Percentiles rank a stretch among this genome's conserved stretches.
These are phyloP conservation scores for Celastrina argiolus DNA, from an alignment of 2,888 invertebrate species.

Conservation along the genomic window DNA sequence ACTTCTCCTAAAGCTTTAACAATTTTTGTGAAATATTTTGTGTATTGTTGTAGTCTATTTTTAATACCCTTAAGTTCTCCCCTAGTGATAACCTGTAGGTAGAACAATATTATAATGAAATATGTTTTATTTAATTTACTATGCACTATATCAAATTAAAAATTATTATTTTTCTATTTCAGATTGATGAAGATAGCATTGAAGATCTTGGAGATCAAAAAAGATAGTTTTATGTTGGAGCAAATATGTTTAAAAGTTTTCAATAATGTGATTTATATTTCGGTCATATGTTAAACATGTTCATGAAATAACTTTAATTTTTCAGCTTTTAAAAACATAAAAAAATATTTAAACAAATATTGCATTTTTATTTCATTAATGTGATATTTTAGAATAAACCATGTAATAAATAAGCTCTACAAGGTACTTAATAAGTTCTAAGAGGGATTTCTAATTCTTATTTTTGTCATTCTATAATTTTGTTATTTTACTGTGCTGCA, in stretches of 20 bases:
- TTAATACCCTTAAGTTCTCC: no score
- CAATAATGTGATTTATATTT: slow-evolving; percentile 19
- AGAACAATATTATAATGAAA: not conserved
- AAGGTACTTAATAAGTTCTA: not conserved
- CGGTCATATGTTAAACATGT: slow-evolving; percentile 19
- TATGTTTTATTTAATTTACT: not conserved
- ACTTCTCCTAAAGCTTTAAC: no score
- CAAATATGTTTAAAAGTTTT: slow-evolving; percentile 4
- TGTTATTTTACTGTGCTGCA: no score
- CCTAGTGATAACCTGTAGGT: no score
- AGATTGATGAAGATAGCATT: slow-evolving; percentile 94
- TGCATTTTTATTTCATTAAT: slow-evolving; percentile 10
- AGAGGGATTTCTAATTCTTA: no score
- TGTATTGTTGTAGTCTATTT: no score
- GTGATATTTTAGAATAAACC: not conserved
- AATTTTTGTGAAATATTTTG: no score
- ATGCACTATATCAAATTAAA: not conserved
- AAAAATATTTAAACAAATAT: not conserved
- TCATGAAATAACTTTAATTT: slow-evolving; percentile 20
- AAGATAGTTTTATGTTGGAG: slow-evolving; percentile 77
- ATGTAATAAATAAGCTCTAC: not conserved
- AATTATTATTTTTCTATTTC: slow-evolving; percentile 41
- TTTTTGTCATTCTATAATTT: no score
- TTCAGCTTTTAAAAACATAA: slow-evolving; percentile 19
- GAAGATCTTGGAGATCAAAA: slow-evolving; percentile 96